These are phyloP conservation scores for Laticauda colubrina DNA, from an alignment of 2,113 vertebrate genomes.

Conservation along the genomic window DNA sequence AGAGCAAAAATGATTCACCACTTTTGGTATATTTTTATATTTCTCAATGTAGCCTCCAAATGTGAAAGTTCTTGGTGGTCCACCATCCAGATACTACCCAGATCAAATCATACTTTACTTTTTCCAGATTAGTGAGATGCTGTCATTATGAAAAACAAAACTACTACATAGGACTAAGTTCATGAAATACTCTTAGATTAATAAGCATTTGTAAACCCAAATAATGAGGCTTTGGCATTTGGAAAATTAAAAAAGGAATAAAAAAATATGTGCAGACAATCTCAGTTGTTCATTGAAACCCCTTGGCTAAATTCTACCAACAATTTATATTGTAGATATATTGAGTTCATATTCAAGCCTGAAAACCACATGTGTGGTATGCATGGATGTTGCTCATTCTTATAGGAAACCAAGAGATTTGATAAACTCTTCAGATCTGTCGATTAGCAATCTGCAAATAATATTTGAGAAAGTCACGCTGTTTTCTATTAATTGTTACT, in stretches of 20 bases:
- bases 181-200: background rate
- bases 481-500: background rate
- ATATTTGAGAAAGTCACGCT: background rate
- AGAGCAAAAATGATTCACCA: background rate
- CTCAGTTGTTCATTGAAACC: background rate
- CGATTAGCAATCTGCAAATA: background rate
- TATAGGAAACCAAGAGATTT: background rate
- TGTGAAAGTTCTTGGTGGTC: background rate
- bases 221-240: background rate
- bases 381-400: background rate
- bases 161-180: background rate
- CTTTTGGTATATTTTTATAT: background rate
- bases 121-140: background rate
- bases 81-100: background rate
- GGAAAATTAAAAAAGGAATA: background rate
- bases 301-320: background rate
- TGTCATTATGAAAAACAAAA: background rate
- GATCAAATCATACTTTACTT: background rate
- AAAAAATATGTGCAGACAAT: background rate
- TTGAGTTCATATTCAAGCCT: background rate
- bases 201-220: background rate
- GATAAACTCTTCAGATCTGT: background rate
- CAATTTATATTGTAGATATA: background rate
- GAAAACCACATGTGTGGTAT: background rate
- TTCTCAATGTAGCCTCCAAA: background rate